Evolutionary conservation across 2,113 vertebrate genomes (phyloP), one percentile per base, ranked within the genome.

Genomic region (Meles meles): DNA sequence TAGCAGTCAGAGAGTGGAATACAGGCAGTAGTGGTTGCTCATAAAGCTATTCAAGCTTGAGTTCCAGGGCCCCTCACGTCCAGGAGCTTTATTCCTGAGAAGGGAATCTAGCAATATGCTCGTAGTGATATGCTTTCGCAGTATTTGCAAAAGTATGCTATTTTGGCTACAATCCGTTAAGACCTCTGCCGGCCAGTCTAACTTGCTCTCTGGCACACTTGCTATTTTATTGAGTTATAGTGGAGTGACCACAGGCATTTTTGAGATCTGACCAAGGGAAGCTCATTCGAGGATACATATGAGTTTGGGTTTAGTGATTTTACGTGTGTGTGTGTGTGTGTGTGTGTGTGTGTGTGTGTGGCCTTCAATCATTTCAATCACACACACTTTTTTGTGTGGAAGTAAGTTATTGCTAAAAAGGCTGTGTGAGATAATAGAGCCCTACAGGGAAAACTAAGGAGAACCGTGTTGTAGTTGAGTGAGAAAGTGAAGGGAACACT

Each of bases 21-120:
- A 2, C n/a, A 55, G 31, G 3, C 1, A 69, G 7, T 2, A 20
- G 15, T 3, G 1, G 1, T 31, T 59, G 39, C 15, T 47, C 27
- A 14, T 14, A 27, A 63, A 49, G 37, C 23, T 14, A 23, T 29
- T n/a, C 29, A 29, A 55, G 23, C 20, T n/a, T 55, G 23, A 39
- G 25, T 59, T 63, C 23, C 15, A 39, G 20, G 21, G 15, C 7
- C 29, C 37, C 8, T 91, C 3, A 39, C 14, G 17, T 76, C 31
- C 2, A 63, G 49, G 31, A 39, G n/a, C 31, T 95, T 37, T 27
- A 25, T 14, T 71, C 23, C n/a, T 20, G 3, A 37, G 47, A 23
- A 12, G 5, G 15, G 13, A 3, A 34, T 63, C 49, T 21, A 63
- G 23, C 15, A 18, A 23, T 44, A 47, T 6, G 7, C 12, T 67